A percentile compares a stretch with the other conserved stretches of the same genome.
Conservation (phyloP, 30 jellyfish, hydroid and myxozoan genomes). For the Aurelia coerulea region DNA sequence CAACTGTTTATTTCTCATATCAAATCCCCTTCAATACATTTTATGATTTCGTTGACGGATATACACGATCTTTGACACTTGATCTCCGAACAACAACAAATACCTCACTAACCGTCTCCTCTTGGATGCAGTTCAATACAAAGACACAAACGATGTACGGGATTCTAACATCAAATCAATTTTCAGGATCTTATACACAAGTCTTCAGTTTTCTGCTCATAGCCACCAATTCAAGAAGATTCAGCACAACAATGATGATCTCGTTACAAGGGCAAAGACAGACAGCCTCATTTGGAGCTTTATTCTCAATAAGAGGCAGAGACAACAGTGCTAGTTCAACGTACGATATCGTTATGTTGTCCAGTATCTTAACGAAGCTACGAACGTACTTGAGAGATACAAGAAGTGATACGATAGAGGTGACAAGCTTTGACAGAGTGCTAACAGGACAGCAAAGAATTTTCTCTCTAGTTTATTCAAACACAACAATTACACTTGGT, state of each 20-base stretch:
- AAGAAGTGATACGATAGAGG: slow-evolving; percentile 39
- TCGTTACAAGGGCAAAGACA: slow-evolving; percentile 30
- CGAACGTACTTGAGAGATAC: slow-evolving; percentile 52
- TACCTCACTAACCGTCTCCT: slow-evolving; percentile 27
- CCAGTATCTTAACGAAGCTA: slow-evolving; percentile 17
- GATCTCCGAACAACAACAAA: slow-evolving; percentile 55
- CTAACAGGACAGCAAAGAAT: slow-evolving; percentile 41
- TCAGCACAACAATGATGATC: slow-evolving; percentile 22
- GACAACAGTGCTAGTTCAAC: slow-evolving; percentile 62
- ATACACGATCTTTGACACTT: slow-evolving; percentile 60
- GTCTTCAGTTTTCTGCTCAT: slow-evolving; percentile 20
- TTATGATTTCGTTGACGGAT: slow-evolving; percentile 77
- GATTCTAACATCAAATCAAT: slow-evolving; percentile 29
- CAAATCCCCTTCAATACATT: slow-evolving; percentile 72
- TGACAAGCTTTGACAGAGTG: slow-evolving; percentile 44
- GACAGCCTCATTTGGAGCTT: slow-evolving; percentile 32
- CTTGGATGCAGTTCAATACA: slow-evolving; percentile 83
- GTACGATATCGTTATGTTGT: slow-evolving; percentile 17
- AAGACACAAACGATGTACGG: slow-evolving; percentile 74
- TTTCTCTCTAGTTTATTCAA: slow-evolving; percentile 57
- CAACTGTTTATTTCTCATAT: slow-evolving; percentile 40
- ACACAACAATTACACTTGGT: slow-evolving; percentile 34
- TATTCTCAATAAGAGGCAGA: slow-evolving; percentile 44
- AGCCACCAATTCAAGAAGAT: slow-evolving; percentile 61
- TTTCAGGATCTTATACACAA: slow-evolving; percentile 1